Evolutionary conservation across 2,113 vertebrate genomes (phyloP).

Genomic region (Galeopterus variegatus): DNA sequence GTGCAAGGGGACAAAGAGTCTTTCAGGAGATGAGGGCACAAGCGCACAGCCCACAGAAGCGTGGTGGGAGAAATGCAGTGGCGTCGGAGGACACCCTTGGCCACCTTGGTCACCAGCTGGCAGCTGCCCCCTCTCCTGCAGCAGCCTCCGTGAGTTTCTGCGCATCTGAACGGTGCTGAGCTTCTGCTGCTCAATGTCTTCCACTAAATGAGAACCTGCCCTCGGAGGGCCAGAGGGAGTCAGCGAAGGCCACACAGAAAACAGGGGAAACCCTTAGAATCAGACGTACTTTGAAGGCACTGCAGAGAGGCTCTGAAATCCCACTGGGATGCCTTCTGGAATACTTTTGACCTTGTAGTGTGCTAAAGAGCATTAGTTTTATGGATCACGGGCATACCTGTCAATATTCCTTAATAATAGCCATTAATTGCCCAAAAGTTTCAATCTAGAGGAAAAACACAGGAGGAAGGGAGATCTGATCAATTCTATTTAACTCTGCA

Average conservation of each 20-base stretch:
- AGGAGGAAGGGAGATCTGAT: background rate
- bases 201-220: background rate
- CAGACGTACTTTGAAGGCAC: too few species aligned
- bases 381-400: rapidly evolving
- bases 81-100: background rate
- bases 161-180: rapidly evolving
- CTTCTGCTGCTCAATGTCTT: background rate
- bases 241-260: background rate
- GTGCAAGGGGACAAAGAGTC: rapidly evolving
- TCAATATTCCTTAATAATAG: background rate
- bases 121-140: too few species aligned
- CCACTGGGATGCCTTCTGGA: rapidly evolving
- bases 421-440: background rate
- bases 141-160: too few species aligned
- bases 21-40: background rate
- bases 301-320: background rate
- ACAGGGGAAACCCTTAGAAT: background rate
- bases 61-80: rapidly evolving
- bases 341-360: rapidly evolving
- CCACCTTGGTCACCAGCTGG: too few species aligned
- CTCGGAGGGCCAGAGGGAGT: background rate
- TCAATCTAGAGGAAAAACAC: background rate
- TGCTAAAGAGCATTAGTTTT: too few species aligned
- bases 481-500: background rate
- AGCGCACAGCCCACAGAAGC: background rate